Base-by-base conservation (phyloP, 1,140 invertebrate species). In the Contarinia nasturtii region DNA sequence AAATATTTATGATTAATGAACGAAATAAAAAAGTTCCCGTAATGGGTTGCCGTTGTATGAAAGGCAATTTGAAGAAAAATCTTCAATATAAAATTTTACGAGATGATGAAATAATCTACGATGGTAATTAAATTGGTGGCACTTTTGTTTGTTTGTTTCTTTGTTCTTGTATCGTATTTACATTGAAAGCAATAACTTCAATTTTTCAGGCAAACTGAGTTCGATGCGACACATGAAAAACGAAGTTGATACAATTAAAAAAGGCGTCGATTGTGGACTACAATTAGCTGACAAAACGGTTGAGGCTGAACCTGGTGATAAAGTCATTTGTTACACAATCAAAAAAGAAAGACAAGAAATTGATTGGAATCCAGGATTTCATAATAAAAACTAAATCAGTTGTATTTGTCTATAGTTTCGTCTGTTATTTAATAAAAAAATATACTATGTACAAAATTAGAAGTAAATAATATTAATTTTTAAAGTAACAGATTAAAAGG, bases 221-320 rank as follows among this genome's bases (percentile, higher is more conserved):
- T 89, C 87, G 2, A 80, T 97, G 76, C 77, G 79, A 54, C 88
- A 95, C 65, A 59, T 91, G 7, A 95, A 95, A 63, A 74, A 80
- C 51, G 90, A 95, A 69, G 86, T 92, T 0, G 77, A 80, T 11
- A 70, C 72, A 0, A 80, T 97, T 20, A 87, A 88, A 57, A 77
- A 73, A 44, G 83, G 85, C 57, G 69, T 79, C 17, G 90, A 96
- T 61, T 96, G 91, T 66, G 92, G 91, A 0, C 54, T 97, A 19
- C 75, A 75, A 47, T 70, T 97, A 14, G 68, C 73, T 1, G 76
- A 89, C 57, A 50, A 65, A 1, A 60, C 60, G 2, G 49, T 92
- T 27, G 52, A 65, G 8, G 80, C 89, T 40, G 54, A 80, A 63
- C 67, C 73, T 2, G 88, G 86, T 0, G 92, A 97, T 64, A 69